phyloP scores from a whole-genome alignment of 64 coral and sea anemone genomes.

The Catalaphyllia jardinei region DNA sequence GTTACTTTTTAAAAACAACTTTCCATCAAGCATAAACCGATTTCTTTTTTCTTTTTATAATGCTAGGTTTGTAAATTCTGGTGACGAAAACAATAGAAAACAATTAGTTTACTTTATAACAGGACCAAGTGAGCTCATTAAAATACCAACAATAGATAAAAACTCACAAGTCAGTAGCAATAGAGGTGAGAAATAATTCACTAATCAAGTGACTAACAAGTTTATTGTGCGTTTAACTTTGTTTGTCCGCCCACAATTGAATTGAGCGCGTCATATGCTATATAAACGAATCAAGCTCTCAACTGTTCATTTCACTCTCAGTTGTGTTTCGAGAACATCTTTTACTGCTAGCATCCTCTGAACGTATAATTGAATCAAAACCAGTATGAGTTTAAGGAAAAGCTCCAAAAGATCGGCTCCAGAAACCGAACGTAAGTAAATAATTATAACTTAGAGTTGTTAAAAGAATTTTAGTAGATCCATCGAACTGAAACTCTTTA shows the following conservation, averaged over 20 bases:
- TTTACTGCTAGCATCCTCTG: background rate
- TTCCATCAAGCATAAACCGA: no score
- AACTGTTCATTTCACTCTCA: background rate
- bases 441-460: background rate
- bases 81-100: background rate
- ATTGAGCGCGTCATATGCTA: background rate
- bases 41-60: background rate
- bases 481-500: no score
- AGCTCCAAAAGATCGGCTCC: background rate
- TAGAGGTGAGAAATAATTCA: constrained; percentile 20
- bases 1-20: no score
- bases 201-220: background rate
- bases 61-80: background rate
- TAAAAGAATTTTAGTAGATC: background rate
- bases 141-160: background rate
- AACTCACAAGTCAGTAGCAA: background rate
- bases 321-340: background rate
- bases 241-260: background rate
- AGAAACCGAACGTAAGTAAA: constrained; percentile 14
- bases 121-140: background rate
- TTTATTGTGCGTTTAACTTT: background rate
- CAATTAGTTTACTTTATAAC: no score
- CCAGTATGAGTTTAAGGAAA: background rate
- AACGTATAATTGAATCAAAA: background rate
- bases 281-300: background rate